phyloP scores from a whole-genome alignment of 2,113 vertebrate genomes.

The Hippocampus mohnikei region DNA sequence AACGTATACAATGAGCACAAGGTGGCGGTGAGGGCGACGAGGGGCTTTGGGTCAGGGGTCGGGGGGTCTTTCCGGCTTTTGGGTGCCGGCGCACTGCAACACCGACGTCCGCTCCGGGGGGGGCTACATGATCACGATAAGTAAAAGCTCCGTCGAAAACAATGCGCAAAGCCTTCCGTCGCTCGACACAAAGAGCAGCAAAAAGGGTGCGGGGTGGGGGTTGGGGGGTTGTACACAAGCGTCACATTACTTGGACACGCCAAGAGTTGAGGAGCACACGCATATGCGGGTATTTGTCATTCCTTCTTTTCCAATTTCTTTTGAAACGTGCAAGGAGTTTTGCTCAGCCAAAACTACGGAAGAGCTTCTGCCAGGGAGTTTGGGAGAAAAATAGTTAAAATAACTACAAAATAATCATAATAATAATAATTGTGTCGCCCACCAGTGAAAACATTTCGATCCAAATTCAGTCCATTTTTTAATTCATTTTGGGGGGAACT shows the following conservation, averaged over 20 bases:
- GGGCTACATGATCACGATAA: constrained; percentile 68
- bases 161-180: constrained; percentile 61
- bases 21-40: neutral
- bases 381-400: no score
- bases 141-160: constrained; percentile 62
- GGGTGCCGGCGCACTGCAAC: constrained; percentile 59
- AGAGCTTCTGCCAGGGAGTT: neutral
- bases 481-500: no score
- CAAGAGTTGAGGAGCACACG: constrained; percentile 45
- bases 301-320: neutral
- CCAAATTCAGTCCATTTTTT: no score
- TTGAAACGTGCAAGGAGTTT: neutral
- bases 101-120: constrained; percentile 58
- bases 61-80: neutral
- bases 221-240: constrained; percentile 53
- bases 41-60: neutral
- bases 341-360: no score
- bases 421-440: no score
- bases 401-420: no score
- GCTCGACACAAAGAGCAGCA: constrained; percentile 58
- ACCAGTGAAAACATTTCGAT: no score
- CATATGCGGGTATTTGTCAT: constrained; percentile 14
- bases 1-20: constrained; percentile 7
- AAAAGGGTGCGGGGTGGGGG: neutral
- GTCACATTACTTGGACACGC: constrained; percentile 50